Base-by-base conservation (phyloP, 1,140 invertebrate species). In the Macrotrachela quadricornifera region DNA sequence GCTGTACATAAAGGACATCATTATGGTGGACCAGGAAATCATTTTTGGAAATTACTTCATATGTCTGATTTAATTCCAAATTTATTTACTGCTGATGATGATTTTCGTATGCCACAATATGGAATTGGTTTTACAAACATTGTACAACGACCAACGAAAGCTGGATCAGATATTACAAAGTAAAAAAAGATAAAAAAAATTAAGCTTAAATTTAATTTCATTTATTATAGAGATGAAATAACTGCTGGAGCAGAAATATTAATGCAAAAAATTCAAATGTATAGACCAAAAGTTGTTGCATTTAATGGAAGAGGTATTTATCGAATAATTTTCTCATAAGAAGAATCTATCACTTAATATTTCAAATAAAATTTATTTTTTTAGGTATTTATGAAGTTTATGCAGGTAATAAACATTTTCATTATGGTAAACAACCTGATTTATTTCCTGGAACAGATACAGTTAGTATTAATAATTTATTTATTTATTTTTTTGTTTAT, bases 91-190 rank as follows among this genome's bases (percentile, higher is more conserved):
- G 85, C 87, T 2, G 85, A 91, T 64, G 86, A 95, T 72, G 90
- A 95, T 71, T 84, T 81, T 65, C 86, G 86, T 72, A 73, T 94
- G 39, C 69, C 90, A 38, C 81, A 86, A 64, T 82, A 83, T 67
- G 87, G 88, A 43, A 92, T 96, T 61, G 90, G 90, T 3, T 95
- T 95, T 71, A 95, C 88, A 57, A 94, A 94, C 71, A 92, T 95
- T 79, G 88, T 94, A 56, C 76, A 81, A 58, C 76, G 88, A 49
- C 85, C 87, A 42, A 92, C 87, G 1, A 87, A 87, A 73, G 87
- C 87, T 54, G 91, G 85, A 64, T 85, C 85, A 13, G 87, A 94
- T 76, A 74, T 94, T 42, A 91, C 85, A 46, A 70, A 60, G 70
- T 69, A 58, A 51, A 47, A 48, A 47, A 17, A 6, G 12, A 6